phyloP scores from a whole-genome alignment of 1,140 invertebrate genomes.

The Aphelenchoides besseyi region DNA sequence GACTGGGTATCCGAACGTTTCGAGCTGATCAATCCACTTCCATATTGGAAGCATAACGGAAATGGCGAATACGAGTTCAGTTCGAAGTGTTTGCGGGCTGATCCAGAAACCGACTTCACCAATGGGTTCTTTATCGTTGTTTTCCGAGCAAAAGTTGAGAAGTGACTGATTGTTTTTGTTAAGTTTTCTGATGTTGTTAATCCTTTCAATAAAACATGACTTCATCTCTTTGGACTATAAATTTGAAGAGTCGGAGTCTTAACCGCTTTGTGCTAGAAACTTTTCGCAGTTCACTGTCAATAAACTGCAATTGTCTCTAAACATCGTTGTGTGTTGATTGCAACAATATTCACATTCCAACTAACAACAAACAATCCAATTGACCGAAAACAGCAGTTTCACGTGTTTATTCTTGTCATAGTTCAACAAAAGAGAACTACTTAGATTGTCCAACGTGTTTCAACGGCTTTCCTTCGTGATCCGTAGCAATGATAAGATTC shows the following conservation, averaged over 20 bases:
- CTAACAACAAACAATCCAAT: too few species aligned
- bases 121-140: constrained; percentile 91
- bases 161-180: constrained; percentile 2
- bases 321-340: too few species aligned
- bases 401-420: too few species aligned
- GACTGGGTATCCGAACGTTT: constrained; percentile 39
- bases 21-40: constrained; percentile 55
- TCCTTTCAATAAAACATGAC: neutral
- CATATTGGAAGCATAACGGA: constrained; percentile 59
- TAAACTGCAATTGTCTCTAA: too few species aligned
- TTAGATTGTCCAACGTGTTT: too few species aligned
- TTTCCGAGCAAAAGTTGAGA: constrained; percentile 65
- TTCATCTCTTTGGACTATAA: neutral
- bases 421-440: too few species aligned
- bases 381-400: too few species aligned
- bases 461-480: too few species aligned
- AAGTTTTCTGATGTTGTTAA: neutral
- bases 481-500: too few species aligned
- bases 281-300: too few species aligned
- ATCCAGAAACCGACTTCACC: constrained; percentile 73
- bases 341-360: too few species aligned
- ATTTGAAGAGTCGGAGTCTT: neutral
- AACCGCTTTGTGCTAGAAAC: too few species aligned
- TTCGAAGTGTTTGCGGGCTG: constrained; percentile 73
- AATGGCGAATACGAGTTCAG: constrained; percentile 64